Evolutionary conservation across 1,140 invertebrate species (phyloP).

Genomic region (Pogonomyrmex californicus): DNA sequence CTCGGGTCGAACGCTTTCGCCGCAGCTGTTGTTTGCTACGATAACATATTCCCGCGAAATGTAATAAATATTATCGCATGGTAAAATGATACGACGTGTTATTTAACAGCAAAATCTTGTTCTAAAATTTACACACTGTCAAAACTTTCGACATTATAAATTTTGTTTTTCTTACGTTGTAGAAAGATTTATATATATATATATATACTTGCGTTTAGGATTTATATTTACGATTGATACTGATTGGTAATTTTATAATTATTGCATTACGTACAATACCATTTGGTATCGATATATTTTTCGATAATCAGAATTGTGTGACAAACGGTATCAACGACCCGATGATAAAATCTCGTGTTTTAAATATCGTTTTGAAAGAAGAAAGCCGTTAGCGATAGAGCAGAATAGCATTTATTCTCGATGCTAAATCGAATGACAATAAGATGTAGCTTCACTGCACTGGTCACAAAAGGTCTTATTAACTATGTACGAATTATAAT

Average conservation of each 20-base stretch:
- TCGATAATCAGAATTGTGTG: background rate
- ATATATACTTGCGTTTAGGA: background rate
- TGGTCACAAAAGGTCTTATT: background rate
- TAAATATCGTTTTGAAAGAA: background rate
- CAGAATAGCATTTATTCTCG: constrained; percentile 17
- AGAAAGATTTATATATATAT: background rate
- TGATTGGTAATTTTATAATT: background rate
- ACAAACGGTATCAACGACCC: background rate
- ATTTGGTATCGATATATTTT: background rate
- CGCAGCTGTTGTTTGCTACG: constrained; percentile 6
- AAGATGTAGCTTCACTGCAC: background rate
- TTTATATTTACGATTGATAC: background rate
- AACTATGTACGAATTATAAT: constrained; percentile 14
- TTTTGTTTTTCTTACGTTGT: background rate
- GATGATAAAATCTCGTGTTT: background rate
- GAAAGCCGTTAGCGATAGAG: background rate
- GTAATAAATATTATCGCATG: background rate
- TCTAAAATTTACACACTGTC: background rate
- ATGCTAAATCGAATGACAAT: background rate
- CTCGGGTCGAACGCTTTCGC: background rate
- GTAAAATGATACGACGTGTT: constrained; percentile 5
- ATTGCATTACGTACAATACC: too few relatives aligned
- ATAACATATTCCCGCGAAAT: constrained; percentile 3
- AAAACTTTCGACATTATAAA: background rate
- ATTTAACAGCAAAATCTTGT: background rate